A percentile compares a stretch with the other conserved stretches of the same genome.
phyloP scores from a whole-genome alignment of 2,797 vertebrate species.

The Apodemus agrarius region DNA sequence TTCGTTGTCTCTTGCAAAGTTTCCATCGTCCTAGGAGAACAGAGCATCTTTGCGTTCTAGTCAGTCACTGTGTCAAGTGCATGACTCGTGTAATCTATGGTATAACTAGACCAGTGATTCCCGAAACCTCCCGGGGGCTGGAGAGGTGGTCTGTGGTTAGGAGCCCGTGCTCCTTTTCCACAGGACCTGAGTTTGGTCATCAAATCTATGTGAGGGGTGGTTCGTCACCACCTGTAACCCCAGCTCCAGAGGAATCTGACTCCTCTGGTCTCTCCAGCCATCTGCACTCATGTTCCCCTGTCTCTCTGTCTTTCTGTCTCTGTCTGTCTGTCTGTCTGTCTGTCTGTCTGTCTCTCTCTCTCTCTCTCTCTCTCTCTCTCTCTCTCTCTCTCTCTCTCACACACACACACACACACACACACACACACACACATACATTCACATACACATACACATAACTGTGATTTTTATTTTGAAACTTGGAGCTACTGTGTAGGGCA shows the following conservation, averaged over 20 bases:
- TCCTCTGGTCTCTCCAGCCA: not conserved
- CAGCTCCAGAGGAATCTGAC: not conserved
- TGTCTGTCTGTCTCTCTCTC: not conserved
- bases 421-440: not conserved
- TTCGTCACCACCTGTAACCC: not conserved
- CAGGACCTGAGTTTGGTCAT: not conserved
- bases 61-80: accelerated
- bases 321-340: not conserved
- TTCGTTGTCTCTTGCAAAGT: accelerated
- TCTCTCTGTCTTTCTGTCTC: not conserved
- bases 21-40: accelerated
- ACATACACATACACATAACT: not conserved
- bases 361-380: not conserved
- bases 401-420: not conserved
- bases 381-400: not conserved
- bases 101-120: no score
- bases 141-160: not conserved
- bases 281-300: not conserved
- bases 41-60: not conserved
- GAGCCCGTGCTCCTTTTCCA: not conserved
- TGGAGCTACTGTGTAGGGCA: not conserved
- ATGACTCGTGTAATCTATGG: not conserved
- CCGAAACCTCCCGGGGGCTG: not conserved
- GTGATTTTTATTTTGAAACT: not conserved
- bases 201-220: not conserved